Evolutionary conservation across 1,140 invertebrate genomes (phyloP), one percentile per base, ranked within the genome.

Genomic region (Temnothorax longispinosus): DNA sequence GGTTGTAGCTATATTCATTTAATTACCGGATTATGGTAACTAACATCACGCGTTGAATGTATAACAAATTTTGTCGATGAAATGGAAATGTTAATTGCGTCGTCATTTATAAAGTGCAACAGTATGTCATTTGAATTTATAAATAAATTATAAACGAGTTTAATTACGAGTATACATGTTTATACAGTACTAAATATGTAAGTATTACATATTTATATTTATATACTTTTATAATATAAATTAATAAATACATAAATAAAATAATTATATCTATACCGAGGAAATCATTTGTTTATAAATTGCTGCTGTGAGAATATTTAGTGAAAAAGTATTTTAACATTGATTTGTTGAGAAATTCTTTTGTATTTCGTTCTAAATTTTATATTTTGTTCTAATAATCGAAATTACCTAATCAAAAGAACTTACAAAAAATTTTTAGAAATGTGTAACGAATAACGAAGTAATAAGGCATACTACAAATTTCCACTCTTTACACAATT

Each of bases 71-170:
- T 58, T 58, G 38, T 44, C 38, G 38, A 41, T 13, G 27, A 69
- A 72, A 82, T 82, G 67, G 80, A 74, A 82, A 82, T 74, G 67
- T 82, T 74, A 74, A 82, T 82, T 82, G 38, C 52, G 27, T 47
- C 38, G 27, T 69, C 54, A 35, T 56, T 81, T 56, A 27, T 38
- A 38, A 52, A 71, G 18, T 47, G 67, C 67, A 82, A 74, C 67
- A 74, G 80, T 60, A 74, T 82, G 78, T 35, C 67, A 82, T 82
- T 74, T 82, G 67, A 82, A 82, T 82, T 27, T 2, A 82, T 82
- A 58, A 81, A 81, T 81, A 72, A 82, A 82, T 82, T 64, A 77
- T 27, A 52, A 85, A 62, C 41, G 15, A 38, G 27, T 77, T 64
- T 77, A 27, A 77, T 64, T 44, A 64, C 27, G 27, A 38, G 18